phyloP scores from a whole-genome alignment of 2,888 invertebrate species.

The Chaitophorus viminalis region DNA sequence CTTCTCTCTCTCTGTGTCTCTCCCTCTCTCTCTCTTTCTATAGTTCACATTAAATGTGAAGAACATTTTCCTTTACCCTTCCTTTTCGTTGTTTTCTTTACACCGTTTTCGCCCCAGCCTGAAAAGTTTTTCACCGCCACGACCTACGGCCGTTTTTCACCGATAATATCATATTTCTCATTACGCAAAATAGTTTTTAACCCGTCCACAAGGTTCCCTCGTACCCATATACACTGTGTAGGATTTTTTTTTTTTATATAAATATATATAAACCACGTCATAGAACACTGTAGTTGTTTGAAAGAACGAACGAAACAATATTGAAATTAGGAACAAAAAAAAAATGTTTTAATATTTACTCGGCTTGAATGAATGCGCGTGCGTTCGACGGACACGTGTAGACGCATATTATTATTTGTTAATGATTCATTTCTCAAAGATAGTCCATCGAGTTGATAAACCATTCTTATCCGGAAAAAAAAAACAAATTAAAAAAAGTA shows the following conservation, averaged over 20 bases:
- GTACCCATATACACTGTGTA: not conserved
- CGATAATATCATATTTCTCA: constrained; percentile 16
- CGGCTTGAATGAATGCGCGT: not conserved
- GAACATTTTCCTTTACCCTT: no score
- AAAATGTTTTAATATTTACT: not conserved
- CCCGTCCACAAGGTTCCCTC: not conserved
- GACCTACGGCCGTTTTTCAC: not conserved
- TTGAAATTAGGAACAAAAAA: not conserved
- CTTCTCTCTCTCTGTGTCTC: no score
- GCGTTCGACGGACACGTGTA: not conserved
- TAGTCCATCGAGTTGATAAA: no score
- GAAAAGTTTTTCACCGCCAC: not conserved
- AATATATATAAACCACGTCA: no score
- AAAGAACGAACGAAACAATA: not conserved
- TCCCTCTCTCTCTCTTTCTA: not conserved
- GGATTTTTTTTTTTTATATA: no score
- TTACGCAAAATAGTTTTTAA: not conserved
- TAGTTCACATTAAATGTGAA: no score
- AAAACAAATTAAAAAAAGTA: no score
- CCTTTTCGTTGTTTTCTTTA: not conserved
- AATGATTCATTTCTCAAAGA: no score
- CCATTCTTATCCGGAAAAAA: no score
- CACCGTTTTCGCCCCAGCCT: not conserved
- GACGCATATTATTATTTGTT: no score
- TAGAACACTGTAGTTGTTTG: not conserved